Evolutionary conservation across 2,888 invertebrate genomes (phyloP).

Genomic region (Cremastinae sp.): DNA sequence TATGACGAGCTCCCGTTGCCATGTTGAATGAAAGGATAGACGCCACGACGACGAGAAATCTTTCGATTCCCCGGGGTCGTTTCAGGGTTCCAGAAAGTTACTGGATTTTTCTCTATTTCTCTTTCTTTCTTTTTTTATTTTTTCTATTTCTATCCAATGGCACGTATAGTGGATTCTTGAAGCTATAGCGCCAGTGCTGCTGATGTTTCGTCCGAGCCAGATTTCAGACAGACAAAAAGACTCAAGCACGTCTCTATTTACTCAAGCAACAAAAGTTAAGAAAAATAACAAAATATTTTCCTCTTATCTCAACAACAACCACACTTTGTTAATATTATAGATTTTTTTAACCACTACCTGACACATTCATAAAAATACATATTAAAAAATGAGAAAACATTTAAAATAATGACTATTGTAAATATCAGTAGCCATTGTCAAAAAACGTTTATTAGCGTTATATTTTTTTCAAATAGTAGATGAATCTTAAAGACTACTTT

Average conservation of each 20-base stretch:
- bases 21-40: conserved; percentile 38
- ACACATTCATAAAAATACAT: too few relatives aligned
- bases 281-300: not conserved
- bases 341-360: too few relatives aligned
- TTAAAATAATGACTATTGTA: too few relatives aligned
- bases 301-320: too few relatives aligned
- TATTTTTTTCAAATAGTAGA: too few relatives aligned
- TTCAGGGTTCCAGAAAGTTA: conserved; percentile 25
- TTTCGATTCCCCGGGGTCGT: conserved; percentile 30
- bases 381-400: too few relatives aligned
- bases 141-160: conserved; percentile 5
- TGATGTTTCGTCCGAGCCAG: conserved; percentile 13
- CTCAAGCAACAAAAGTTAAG: not conserved
- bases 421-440: too few relatives aligned
- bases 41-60: conserved; percentile 33
- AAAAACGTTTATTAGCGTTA: too few relatives aligned
- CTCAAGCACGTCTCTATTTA: conserved; percentile 10
- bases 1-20: conserved; percentile 31
- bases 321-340: too few relatives aligned
- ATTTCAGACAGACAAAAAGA: conserved; percentile 23
- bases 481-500: too few relatives aligned
- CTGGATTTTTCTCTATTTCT: conserved; percentile 5
- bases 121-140: conserved; percentile 11
- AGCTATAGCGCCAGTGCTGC: conserved; percentile 25
- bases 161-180: conserved; percentile 17